A percentile compares a stretch with the other conserved stretches of the same genome.
Evolutionary conservation across 2,113 vertebrate genomes (phyloP).

Genomic region (Phalacrocorax carbo): DNA sequence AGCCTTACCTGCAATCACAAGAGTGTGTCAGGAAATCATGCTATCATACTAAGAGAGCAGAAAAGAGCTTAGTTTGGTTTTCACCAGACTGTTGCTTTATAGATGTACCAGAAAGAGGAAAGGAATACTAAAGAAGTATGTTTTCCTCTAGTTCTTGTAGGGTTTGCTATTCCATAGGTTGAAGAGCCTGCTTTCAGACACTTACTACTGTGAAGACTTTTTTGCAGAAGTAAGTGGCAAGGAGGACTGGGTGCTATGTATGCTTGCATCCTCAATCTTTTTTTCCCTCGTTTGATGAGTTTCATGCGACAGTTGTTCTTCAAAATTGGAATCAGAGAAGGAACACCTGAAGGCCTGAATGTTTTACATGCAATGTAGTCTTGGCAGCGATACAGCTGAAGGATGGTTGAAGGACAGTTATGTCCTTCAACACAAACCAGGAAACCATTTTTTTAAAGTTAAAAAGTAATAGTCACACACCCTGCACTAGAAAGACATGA

Average conservation of each 20-base stretch:
- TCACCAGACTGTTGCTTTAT: not conserved
- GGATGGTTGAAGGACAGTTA: not conserved
- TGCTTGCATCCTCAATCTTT: not conserved
- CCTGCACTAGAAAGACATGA: not conserved
- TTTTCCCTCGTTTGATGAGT: not conserved
- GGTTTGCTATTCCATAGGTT: not conserved
- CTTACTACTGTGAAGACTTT: not conserved
- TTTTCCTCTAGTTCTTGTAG: not conserved
- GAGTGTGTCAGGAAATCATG: not conserved
- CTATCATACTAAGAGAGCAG: not conserved
- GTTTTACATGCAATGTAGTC: not conserved
- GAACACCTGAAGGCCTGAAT: not conserved
- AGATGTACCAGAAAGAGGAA: not conserved
- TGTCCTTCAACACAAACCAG: not conserved
- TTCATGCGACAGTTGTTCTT: not conserved
- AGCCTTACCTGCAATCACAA: not conserved
- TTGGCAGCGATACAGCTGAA: constrained; percentile 17
- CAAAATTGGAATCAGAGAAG: not conserved
- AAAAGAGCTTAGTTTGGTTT: not conserved
- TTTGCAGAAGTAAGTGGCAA: not conserved
- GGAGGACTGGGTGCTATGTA: not conserved
- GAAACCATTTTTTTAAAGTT: not conserved
- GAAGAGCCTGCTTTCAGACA: not conserved
- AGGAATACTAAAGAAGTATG: not conserved
- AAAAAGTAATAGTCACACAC: not conserved